Percentiles rank a stretch among this genome's conserved stretches.
Conservation (phyloP, 2,888 invertebrate genomes). For the Epinotia brunnichana region DNA sequence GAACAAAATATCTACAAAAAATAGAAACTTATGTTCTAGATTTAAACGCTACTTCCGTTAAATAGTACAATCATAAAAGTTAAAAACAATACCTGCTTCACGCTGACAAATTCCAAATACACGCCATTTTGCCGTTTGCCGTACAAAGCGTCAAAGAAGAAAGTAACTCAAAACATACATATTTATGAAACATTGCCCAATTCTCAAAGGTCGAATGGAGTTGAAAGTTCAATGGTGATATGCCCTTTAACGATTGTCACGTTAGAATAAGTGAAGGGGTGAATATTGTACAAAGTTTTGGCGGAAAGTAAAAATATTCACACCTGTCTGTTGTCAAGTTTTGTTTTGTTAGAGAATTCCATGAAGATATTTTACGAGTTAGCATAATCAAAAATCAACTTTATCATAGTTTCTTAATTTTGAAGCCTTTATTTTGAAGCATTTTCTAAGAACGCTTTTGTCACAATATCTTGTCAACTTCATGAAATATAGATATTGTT, state of each 20-base stretch:
- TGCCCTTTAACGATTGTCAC: not conserved
- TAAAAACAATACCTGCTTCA: not conserved
- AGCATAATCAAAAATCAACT: too few species aligned
- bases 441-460: too few species aligned
- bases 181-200: slow-evolving; percentile 24
- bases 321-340: slow-evolving; percentile 54
- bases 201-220: not conserved
- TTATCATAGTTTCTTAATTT: too few species aligned
- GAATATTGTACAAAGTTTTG: slow-evolving; percentile 30
- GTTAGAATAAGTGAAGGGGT: slow-evolving; percentile 23
- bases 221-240: not conserved
- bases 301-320: slow-evolving; percentile 25
- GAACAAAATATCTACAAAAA: too few species aligned
- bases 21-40: too few species aligned
- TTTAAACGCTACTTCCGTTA: too few species aligned
- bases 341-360: slow-evolving; percentile 12
- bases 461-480: too few species aligned
- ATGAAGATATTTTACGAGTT: too few species aligned
- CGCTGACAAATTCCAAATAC: slow-evolving; percentile 12
- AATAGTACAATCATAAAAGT: too few species aligned
- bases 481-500: too few species aligned
- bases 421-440: too few species aligned
- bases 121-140: slow-evolving; percentile 21
- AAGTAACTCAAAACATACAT: slow-evolving; percentile 30
- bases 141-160: slow-evolving; percentile 12